phyloP scores from a whole-genome alignment of 1,140 invertebrate species.

The Leptinotarsa defecta region DNA sequence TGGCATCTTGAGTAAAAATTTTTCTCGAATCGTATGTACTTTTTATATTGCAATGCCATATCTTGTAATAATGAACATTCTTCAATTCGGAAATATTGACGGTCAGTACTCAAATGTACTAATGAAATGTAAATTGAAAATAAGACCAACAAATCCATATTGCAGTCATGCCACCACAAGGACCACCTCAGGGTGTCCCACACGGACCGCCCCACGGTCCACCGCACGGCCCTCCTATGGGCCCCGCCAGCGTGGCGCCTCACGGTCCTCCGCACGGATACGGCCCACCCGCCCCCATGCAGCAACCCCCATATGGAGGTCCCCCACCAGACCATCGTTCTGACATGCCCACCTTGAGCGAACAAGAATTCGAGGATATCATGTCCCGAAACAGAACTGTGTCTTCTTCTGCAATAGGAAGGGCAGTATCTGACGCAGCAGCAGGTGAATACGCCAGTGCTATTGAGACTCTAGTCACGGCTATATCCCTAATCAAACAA shows the following conservation, averaged over 20 bases:
- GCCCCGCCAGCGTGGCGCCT: slow-evolving; percentile 61
- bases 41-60: not conserved
- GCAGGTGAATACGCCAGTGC: slow-evolving; percentile 96
- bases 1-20: no score
- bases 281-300: slow-evolving; percentile 58
- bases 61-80: not conserved
- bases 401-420: slow-evolving; percentile 93
- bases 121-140: slow-evolving; percentile 7
- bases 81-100: not conserved
- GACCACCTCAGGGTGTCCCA: slow-evolving; percentile 63
- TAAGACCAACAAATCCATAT: slow-evolving; percentile 23
- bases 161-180: slow-evolving; percentile 59
- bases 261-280: slow-evolving; percentile 67
- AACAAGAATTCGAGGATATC: slow-evolving; percentile 98
- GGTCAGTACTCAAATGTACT: slow-evolving; percentile 11
- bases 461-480: slow-evolving; percentile 97
- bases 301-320: slow-evolving; percentile 50
- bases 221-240: slow-evolving; percentile 63
- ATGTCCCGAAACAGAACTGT: slow-evolving; percentile 97
- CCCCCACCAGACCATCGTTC: slow-evolving; percentile 59
- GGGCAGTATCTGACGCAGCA: slow-evolving; percentile 96
- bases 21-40: not conserved
- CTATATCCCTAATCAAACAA: slow-evolving; percentile 98
- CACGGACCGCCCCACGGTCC: slow-evolving; percentile 66
- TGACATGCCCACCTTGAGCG: slow-evolving; percentile 75